Base-by-base conservation (phyloP, 2,888 invertebrate genomes). In the Tubulanus polymorphus region DNA sequence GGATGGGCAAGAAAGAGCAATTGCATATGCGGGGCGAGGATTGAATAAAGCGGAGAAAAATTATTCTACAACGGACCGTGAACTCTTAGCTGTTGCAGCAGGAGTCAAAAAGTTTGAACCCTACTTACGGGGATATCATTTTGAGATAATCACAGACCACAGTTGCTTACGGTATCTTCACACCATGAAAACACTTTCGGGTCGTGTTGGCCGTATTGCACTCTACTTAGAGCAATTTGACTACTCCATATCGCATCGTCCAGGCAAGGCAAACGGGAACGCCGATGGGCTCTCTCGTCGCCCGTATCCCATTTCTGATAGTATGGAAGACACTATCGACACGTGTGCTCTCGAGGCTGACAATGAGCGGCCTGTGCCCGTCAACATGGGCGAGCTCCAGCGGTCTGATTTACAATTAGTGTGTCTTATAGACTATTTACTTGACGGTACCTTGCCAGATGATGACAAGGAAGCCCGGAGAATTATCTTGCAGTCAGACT, bases 111-210 rank as follows among this genome's bases (percentile, higher is more conserved):
- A 55, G 25, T 64, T 51, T 32, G 57, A 59, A 28, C n/a, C 53
- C 5, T 65, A 60, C 37, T 37, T 64, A 30, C 55, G 51, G 8
- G 54, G 55, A 18, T 50, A 45, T 6, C 23, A 52, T 2, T 65
- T 65, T 30, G 55, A 37, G 0, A 47, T 63, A 29, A 29, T 49
- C 6, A 65, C 65, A n/a, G 65, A 65, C 35, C 63, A 65, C 51
- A 53, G 55, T 27, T 53, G 61, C 12, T 45, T 62, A 0, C 54
- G 37, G 35, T 54, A 37, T 29, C 28, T 63, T 1, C 56, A 53
- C 12, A 29, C 37, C 6, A 41, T 37, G 29, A 57, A 54, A 46
- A 46, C 53, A 15, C 32, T 54, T 12, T 57, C 48, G 18, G 55
- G 55, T 26, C 51, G 60, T 12, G 8, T 63, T 8, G 57, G 51